Evolutionary conservation across 2,113 vertebrate genomes (phyloP).

Genomic region (Boulengeromyrus knoepffleri): DNA sequence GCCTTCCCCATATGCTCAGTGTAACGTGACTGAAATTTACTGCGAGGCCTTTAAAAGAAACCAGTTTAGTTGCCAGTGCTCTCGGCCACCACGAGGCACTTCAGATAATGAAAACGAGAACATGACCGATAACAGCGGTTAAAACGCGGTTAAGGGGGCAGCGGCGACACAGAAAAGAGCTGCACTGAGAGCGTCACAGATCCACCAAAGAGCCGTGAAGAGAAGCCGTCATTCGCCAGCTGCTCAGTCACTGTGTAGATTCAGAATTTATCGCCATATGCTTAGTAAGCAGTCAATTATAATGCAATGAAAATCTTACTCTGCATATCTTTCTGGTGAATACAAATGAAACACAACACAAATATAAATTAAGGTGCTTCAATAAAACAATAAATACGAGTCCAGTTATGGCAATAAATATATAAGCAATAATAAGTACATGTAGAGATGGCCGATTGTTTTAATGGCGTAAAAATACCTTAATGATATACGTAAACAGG

Average conservation of each 20-base stretch:
- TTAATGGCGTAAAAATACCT: not conserved
- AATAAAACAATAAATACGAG: not conserved
- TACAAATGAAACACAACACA: not conserved
- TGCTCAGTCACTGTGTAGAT: not conserved
- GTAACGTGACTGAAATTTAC: not conserved
- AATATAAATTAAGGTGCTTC: not conserved
- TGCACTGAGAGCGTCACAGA: not conserved
- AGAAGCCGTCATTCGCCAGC: not conserved
- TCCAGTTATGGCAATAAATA: not conserved
- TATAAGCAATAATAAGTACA: not conserved
- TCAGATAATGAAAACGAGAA: not conserved
- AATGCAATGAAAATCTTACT: not conserved
- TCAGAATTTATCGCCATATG: not conserved
- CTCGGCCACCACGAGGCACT: not conserved
- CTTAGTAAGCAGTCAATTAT: not conserved
- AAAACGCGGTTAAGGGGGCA: not conserved
- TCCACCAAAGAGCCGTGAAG: not conserved
- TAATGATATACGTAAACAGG: not conserved
- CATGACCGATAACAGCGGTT: not conserved
- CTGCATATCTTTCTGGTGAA: not conserved
- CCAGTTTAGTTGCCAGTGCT: not conserved
- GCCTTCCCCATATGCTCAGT: not conserved
- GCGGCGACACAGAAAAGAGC: not conserved
- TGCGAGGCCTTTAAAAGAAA: not conserved
- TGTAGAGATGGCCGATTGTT: not conserved